Evolutionary conservation across 2,888 invertebrate species (phyloP).

Genomic region (Dryobotodes eremita): DNA sequence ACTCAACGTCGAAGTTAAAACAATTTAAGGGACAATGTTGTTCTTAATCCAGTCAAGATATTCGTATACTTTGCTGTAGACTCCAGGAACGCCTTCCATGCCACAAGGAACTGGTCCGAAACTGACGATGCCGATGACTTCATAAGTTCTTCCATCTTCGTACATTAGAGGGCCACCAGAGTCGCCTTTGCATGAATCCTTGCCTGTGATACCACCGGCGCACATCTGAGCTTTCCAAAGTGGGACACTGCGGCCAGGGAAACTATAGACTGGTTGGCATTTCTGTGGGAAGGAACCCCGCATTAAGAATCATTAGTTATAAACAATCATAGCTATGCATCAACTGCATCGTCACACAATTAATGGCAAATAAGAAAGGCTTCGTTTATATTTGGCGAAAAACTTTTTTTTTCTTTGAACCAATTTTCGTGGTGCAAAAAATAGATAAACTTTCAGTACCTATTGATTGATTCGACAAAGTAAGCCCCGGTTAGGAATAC

Average conservation of each 20-base stretch:
- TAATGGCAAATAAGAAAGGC: neutral
- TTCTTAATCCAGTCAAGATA: conserved; percentile 91
- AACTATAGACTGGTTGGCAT: conserved; percentile 47
- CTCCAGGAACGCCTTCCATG: conserved; percentile 90
- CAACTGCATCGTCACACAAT: neutral
- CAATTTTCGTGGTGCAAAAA: neutral
- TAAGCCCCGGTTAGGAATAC: neutral
- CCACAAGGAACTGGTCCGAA: conserved; percentile 92
- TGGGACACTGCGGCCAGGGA: conserved; percentile 34
- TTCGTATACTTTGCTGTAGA: conserved; percentile 91
- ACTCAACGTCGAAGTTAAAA: conserved; percentile 9
- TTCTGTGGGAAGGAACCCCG: conserved; percentile 22
- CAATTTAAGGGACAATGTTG: conserved; percentile 59
- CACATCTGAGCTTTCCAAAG: conserved; percentile 52
- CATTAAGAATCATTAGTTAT: neutral
- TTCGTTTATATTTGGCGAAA: neutral
- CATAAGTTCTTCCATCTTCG: conserved; percentile 72
- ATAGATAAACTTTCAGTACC: neutral
- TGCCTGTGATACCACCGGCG: conserved; percentile 51
- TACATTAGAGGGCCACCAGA: conserved; percentile 92
- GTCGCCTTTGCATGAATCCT: conserved; percentile 91
- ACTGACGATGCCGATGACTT: conserved; percentile 90
- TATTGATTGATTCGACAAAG: neutral
- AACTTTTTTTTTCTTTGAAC: too few relatives aligned
- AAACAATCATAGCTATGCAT: neutral